Evolutionary conservation across 2,888 invertebrate species (phyloP).

Genomic region (Plagodis pulveraria): DNA sequence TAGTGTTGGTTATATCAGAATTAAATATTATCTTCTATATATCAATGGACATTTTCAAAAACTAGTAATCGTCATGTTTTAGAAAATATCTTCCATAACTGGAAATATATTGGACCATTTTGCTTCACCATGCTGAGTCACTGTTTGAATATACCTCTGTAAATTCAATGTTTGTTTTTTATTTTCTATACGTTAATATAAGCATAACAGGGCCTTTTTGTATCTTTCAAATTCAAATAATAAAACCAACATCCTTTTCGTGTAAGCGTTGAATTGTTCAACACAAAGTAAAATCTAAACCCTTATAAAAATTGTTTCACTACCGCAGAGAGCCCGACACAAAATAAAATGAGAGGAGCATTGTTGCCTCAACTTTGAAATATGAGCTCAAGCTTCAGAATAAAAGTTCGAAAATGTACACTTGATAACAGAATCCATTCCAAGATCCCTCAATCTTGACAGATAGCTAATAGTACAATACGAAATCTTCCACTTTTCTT

Average conservation of each 20-base stretch:
- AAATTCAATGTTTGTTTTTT: no score
- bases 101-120: no score
- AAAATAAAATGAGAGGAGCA: slow-evolving; percentile 46
- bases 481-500: slow-evolving; percentile 28
- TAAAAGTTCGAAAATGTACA: slow-evolving; percentile 51
- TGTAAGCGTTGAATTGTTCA: slow-evolving; percentile 10
- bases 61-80: no score
- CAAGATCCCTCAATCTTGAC: slow-evolving; percentile 43
- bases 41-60: no score
- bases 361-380: slow-evolving; percentile 52
- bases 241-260: slow-evolving; percentile 13
- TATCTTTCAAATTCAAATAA: slow-evolving; percentile 9
- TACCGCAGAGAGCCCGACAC: slow-evolving; percentile 36
- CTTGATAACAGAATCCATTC: slow-evolving; percentile 42
- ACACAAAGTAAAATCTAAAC: slow-evolving; percentile 20
- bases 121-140: no score
- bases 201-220: no score
- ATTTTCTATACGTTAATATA: no score
- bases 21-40: no score
- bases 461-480: slow-evolving; percentile 34
- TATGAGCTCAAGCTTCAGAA: slow-evolving; percentile 45
- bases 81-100: no score
- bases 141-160: no score
- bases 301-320: slow-evolving; percentile 31
- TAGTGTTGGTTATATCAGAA: no score